These are phyloP conservation scores for Beaufortia kweichowensis DNA, from an alignment of 2,113 vertebrate genomes.

Conservation along the genomic window DNA sequence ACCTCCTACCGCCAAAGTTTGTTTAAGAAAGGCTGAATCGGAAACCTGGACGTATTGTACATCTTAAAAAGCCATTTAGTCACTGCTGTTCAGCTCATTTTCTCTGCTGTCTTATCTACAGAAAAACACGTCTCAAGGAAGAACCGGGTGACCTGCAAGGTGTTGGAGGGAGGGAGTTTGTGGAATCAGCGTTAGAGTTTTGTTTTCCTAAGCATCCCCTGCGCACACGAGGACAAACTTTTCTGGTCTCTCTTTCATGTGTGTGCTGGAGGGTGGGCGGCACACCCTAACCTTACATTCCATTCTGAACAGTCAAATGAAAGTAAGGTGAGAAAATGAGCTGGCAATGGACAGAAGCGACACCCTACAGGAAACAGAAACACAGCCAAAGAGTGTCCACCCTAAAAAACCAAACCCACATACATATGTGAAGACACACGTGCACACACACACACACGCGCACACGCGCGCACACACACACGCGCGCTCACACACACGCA, in stretches of 20 bases:
- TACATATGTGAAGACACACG: too few relatives aligned
- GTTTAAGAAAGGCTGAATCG: background rate
- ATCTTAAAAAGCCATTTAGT: conserved; percentile 25
- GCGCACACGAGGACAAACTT: conserved; percentile 20
- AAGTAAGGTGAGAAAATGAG: conserved; percentile 50
- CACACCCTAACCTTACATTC: conserved; percentile 45
- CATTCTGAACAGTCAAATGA: conserved; percentile 37
- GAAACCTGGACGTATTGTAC: conserved; percentile 2
- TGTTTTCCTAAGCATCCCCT: conserved; percentile 30
- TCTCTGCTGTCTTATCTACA: conserved; percentile 33
- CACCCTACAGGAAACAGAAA: conserved; percentile 38
- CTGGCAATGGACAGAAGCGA: conserved; percentile 25
- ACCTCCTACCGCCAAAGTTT: background rate
- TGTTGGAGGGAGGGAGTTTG: conserved; percentile 25
- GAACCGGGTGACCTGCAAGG: conserved; percentile 37
- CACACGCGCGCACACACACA: too few relatives aligned
- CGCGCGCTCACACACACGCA: too few relatives aligned
- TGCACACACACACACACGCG: too few relatives aligned
- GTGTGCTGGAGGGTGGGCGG: conserved; percentile 33
- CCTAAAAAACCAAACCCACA: conserved; percentile 25
- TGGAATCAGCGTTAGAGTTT: conserved; percentile 29
- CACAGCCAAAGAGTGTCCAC: conserved; percentile 28
- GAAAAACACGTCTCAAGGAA: conserved; percentile 44
- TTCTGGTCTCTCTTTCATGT: conserved; percentile 36
- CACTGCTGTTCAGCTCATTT: background rate